A percentile compares a stretch with the other conserved stretches of the same genome.
Conservation (phyloP, 2,888 invertebrate genomes). For the Amphimallon solstitiale region DNA sequence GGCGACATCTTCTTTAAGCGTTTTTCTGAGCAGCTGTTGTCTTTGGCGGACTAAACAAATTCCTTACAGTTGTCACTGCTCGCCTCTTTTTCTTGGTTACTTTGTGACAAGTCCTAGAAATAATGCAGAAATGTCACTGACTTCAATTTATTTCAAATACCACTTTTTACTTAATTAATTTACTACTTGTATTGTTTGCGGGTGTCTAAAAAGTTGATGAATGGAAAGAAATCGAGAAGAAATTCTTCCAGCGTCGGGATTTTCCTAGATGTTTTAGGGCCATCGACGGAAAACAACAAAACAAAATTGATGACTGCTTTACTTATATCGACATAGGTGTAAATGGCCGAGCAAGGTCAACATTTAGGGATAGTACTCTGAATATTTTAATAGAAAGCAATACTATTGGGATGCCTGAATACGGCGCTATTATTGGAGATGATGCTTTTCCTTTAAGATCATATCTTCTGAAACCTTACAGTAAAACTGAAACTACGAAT, state of each 20-base stretch:
- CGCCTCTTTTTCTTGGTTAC: constrained; percentile 31
- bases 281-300: background rate
- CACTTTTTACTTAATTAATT: background rate
- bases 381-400: constrained; percentile 30
- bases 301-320: too few species aligned
- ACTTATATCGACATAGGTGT: too few species aligned
- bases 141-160: background rate
- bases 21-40: constrained; percentile 33
- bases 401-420: constrained; percentile 4
- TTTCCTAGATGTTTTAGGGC: constrained; percentile 29
- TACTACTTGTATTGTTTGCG: constrained; percentile 11
- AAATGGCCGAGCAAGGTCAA: too few species aligned
- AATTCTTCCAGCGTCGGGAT: constrained; percentile 24
- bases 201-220: constrained; percentile 28
- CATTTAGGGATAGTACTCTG: too few species aligned
- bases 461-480: too few species aligned
- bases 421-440: constrained; percentile 24
- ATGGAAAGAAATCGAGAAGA: constrained; percentile 33
- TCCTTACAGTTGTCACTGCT: constrained; percentile 26
- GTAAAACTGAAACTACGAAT: too few species aligned
- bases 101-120: constrained; percentile 41
- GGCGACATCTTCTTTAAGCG: constrained; percentile 30
- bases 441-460: constrained; percentile 33
- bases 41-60: constrained; percentile 16
- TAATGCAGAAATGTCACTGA: constrained; percentile 26